Conservation (phyloP, 2,888 invertebrate genomes). For the Yponomeuta malinellus region DNA sequence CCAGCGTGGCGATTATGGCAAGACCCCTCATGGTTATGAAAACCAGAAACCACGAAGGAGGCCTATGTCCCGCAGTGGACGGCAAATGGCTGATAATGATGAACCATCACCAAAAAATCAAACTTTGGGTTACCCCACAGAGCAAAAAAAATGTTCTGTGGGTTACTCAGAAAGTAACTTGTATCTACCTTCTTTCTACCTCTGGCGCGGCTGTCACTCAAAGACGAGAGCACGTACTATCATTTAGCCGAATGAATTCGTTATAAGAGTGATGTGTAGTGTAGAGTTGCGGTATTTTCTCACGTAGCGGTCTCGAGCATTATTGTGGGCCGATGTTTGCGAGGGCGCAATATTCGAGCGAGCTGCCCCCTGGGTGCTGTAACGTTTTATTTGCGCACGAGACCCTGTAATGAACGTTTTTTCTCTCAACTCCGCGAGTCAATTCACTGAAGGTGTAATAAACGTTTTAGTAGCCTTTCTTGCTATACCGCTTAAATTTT, state of each 20-base stretch:
- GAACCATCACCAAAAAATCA: no score
- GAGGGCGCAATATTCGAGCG: constrained; percentile 65
- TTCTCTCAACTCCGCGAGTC: constrained; percentile 52
- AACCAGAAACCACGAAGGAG: no score
- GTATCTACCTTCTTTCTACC: no score
- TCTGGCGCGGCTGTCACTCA: neutral
- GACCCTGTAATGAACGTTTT: constrained; percentile 69
- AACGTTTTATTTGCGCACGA: constrained; percentile 63
- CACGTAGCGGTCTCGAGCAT: constrained; percentile 57
- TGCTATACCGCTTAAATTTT: constrained; percentile 39
- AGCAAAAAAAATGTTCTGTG: no score
- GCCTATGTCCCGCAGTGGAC: no score
- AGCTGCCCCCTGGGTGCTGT: constrained; percentile 62
- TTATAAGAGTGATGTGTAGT: constrained; percentile 28
- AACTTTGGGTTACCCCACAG: no score
- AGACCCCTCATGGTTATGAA: no score
- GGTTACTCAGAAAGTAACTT: no score
- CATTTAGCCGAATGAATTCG: constrained; percentile 24
- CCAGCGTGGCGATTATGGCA: no score
- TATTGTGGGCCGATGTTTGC: constrained; percentile 70
- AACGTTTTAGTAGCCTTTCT: constrained; percentile 42
- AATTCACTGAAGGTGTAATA: constrained; percentile 62
- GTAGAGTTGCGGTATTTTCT: constrained; percentile 28
- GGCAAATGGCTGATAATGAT: no score
- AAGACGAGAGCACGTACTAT: neutral